Conservation (phyloP, 2,113 vertebrate genomes). For the Amphilophus citrinellus region DNA sequence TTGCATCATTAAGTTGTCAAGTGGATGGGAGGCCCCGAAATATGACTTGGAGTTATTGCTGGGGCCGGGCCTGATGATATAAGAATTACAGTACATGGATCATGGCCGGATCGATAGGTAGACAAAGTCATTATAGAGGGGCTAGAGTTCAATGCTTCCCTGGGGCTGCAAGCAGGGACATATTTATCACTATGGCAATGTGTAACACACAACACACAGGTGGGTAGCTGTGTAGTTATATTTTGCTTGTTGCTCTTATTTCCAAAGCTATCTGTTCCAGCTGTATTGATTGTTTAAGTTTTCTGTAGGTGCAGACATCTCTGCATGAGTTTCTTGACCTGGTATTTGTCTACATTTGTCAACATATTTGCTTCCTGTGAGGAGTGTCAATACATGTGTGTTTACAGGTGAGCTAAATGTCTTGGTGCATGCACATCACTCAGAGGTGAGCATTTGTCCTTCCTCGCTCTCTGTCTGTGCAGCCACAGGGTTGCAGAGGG, state of each 20-base stretch:
- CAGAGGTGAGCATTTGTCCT: conserved; percentile 60
- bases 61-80: conserved; percentile 77
- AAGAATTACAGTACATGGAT: conserved; percentile 85
- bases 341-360: conserved; percentile 31
- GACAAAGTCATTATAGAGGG: conserved; percentile 83
- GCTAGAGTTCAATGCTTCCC: conserved; percentile 81
- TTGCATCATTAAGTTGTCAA: conserved; percentile 83
- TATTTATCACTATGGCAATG: conserved; percentile 76
- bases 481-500: conserved; percentile 52
- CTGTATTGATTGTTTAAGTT: conserved; percentile 58
- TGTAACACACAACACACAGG: conserved; percentile 73
- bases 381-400: conserved; percentile 40
- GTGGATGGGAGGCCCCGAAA: conserved; percentile 76
- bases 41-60: conserved; percentile 82
- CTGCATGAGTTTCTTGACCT: background rate
- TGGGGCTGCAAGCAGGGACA: conserved; percentile 56
- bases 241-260: conserved; percentile 77
- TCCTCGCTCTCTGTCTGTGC: conserved; percentile 59
- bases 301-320: conserved; percentile 24
- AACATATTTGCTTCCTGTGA: conserved; percentile 27
- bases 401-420: conserved; percentile 66
- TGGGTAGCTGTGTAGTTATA: conserved; percentile 64
- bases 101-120: conserved; percentile 80
- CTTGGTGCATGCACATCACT: conserved; percentile 44
- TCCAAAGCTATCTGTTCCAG: conserved; percentile 70